These are phyloP conservation scores for Perizoma affinitatum DNA, from an alignment of 2,888 invertebrate genomes.

Conservation along the genomic window DNA sequence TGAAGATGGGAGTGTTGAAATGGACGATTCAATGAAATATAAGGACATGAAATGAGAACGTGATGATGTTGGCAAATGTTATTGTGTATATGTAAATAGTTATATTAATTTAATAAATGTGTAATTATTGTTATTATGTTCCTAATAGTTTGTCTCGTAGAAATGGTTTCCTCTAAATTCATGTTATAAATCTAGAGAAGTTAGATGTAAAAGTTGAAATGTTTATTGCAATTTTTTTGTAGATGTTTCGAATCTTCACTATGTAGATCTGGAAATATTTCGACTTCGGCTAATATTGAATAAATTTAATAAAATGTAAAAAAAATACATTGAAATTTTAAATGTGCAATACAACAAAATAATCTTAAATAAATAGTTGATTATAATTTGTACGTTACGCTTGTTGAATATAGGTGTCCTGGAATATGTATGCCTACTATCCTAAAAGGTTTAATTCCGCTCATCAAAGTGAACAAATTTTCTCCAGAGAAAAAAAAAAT, in stretches of 20 bases:
- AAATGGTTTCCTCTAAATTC: slow-evolving; percentile 63
- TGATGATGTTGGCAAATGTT: slow-evolving; percentile 10
- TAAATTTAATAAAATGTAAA: background rate
- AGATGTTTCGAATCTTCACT: slow-evolving; percentile 28
- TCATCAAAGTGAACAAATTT: too few relatives aligned
- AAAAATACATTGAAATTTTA: slow-evolving; percentile 18
- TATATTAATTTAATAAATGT: slow-evolving; percentile 70
- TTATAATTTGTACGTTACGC: slow-evolving; percentile 41
- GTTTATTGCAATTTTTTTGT: slow-evolving; percentile 36
- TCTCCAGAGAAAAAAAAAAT: too few relatives aligned
- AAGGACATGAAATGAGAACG: slow-evolving; percentile 20
- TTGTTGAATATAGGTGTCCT: slow-evolving; percentile 5
- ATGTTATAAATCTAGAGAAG: slow-evolving; percentile 47
- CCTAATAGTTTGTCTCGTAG: slow-evolving; percentile 77
- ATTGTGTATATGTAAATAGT: slow-evolving; percentile 70
- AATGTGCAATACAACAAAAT: slow-evolving; percentile 74
- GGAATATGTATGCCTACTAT: too few relatives aligned
- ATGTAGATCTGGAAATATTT: slow-evolving; percentile 19
- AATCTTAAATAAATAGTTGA: slow-evolving; percentile 59
- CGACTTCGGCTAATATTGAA: slow-evolving; percentile 18
- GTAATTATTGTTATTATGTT: slow-evolving; percentile 80
- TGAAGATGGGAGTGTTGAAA: slow-evolving; percentile 25
- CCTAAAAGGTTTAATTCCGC: too few relatives aligned
- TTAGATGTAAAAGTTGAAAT: slow-evolving; percentile 28
- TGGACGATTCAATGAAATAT: slow-evolving; percentile 28